Evolutionary conservation across 2,113 vertebrate species (phyloP), one percentile per base, ranked within the genome.

Genomic region (Silurus asotus): DNA sequence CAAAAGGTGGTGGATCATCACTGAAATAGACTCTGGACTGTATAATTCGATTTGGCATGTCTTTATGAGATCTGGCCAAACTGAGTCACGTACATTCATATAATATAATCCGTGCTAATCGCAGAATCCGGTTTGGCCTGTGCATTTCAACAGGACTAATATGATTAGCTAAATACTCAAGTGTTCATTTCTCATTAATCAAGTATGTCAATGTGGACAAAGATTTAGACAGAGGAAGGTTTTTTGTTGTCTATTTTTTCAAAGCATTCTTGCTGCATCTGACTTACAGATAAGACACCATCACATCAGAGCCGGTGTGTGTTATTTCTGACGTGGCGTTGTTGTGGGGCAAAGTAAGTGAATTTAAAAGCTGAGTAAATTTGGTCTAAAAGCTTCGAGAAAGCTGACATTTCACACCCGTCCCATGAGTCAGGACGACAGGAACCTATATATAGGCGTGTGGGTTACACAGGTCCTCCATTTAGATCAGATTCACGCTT

Each of bases 401-500:
- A 37, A 28, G 19, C 17, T 25, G 64, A 79, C 49, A 76, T 82
- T 82, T 87, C 82, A 84, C 85, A 82, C 80, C 86, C 64, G 37
- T 28, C 49, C 77, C 28, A 6, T 51, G 70, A 87, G 64, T 87
- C 77, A 77, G 61, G 65, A 48, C 70, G 72, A 82, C 77, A 72
- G 64, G 23, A 62, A 77, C n/a, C 70, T 84, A 87, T 77, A 87
- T 84, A 82, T 87, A 89, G 82, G 58, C 1, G 79, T 79, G 86
- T 64, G 74, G 48, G 65, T 67, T 85, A 74, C 75, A 79, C 84
- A 37, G 62, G 61, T 69, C 53, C 80, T 70, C 55, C 70, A 55
- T 55, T 87, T 48, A 23, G 65, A 69, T n/a, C 76, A 58, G 28
- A 37, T 83, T 70, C 85, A 77, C 74, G 62, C 11, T 23, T 61